Base-by-base conservation (phyloP, 2,113 vertebrate species). In the Leptosomus discolor region DNA sequence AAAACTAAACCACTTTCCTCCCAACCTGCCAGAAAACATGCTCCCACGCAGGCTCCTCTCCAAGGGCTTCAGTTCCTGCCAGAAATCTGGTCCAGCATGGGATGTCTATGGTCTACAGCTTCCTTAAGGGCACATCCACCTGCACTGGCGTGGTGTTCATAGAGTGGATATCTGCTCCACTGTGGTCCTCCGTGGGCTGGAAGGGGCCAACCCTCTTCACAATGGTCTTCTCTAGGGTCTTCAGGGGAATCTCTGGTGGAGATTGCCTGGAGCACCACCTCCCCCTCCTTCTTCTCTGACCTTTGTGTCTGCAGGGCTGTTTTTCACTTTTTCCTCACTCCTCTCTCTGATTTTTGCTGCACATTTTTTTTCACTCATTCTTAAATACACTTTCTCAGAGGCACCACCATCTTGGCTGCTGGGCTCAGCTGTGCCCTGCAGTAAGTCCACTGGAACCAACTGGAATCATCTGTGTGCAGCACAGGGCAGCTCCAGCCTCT, bases 391-490 rank as follows among this genome's bases (percentile, higher is more conserved):
- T 70, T 56, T 17, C 36, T 18, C 32, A 10, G 37, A 45, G 6
- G 15, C 24, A 10, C 9, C 22, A 8, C 20, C 34, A 8, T 2
- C 4, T 5, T 12, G n/a, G 21, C 41, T 36, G 20, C 1, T 1
- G 41, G 29, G 30, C 24, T 30, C 5, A 60, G 19, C 37, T 1
- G 5, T 53, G 23, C 23, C 36, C 21, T 56, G 16, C 1, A 1
- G 19, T 11, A 18, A 6, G 17, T 16, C 5, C 3, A 13, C 6
- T 29, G 64, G 7, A 70, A 15, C 9, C 0, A 0, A 2, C 29
- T 39, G n/a, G 23, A 71, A 18, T 10, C 0, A 0, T 6, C 37
- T 27, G 22, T 54, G 39, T 12, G 46, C 1, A 1, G 6, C 17
- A 11, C 4, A 4, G 26, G 45, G 34, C 23, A 50, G 51, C 22